phyloP scores from a whole-genome alignment of 2,797 vertebrate species.

The Xerus rutilus region DNA sequence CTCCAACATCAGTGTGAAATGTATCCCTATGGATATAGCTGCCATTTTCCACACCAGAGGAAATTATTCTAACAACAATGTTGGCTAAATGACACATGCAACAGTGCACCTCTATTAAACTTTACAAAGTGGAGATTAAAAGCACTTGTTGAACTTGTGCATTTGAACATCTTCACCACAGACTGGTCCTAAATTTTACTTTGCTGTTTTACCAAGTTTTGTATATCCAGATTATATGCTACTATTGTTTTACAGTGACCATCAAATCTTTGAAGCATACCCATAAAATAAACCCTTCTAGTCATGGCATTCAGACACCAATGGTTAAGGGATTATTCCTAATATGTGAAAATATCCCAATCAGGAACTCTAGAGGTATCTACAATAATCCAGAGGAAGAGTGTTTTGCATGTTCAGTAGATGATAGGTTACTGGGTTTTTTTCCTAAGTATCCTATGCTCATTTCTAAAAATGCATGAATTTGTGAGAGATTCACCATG shows the following conservation, averaged over 20 bases:
- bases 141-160: neutral
- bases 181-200: neutral
- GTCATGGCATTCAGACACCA: neutral
- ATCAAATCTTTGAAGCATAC: conserved; percentile 43
- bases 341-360: neutral
- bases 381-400: neutral
- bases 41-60: neutral
- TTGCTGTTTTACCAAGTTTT: neutral
- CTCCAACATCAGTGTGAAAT: conserved; percentile 44
- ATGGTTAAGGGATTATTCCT: neutral
- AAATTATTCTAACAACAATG: conserved; percentile 30
- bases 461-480: conserved; percentile 58
- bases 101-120: neutral
- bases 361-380: neutral
- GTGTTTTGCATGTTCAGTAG: conserved; percentile 21
- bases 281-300: neutral
- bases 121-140: conserved; percentile 42
- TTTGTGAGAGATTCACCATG: conserved; percentile 59
- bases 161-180: conserved; percentile 41
- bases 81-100: neutral
- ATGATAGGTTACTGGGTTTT: neutral
- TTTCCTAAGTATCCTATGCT: conserved; percentile 11
- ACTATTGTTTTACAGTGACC: neutral
- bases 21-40: neutral
- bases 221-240: neutral